Evolutionary conservation across 2,797 vertebrate species (phyloP), one percentile per base, ranked within the genome.

Genomic region (Myotis pilosus): DNA sequence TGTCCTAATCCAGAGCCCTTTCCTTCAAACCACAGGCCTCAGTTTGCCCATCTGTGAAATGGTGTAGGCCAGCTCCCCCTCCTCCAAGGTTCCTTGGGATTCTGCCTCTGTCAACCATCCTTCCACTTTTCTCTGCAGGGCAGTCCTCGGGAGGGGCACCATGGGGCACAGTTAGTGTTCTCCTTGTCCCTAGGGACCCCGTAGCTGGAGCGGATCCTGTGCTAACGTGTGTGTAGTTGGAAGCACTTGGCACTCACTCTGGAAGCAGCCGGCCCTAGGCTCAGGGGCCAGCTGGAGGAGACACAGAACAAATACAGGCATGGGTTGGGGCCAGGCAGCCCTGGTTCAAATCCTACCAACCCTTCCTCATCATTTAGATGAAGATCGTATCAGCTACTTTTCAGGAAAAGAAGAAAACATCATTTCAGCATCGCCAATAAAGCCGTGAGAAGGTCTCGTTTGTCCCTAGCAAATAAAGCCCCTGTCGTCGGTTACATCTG

Each of bases 351-450:
- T 36, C n/a, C 41, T 12, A 47, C 49, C 17, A 9, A 11, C 28
- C 17, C 66, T 60, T 91, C 8, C 72, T 85, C 47, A 0, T 38
- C 16, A 25, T 53, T 74, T 20, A 69, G 30, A 36, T 36, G 49
- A 74, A 81, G 62, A 55, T 13, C 28, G n/a, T 4, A 38, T 44
- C 9, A 60, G 44, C n/a, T 16, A 7, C 23, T 28, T 55, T 53
- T 87, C 81, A 38, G 33, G 57, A 55, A 36, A 79, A 62, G 81
- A 19, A 55, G 28, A 41, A 55, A 33, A 12, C 60, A 71, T 23
- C 38, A 49, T 55, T 44, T 47, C 19, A 25, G 1, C 1, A 7
- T 16, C 0, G 0, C 36, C 53, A 9, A 8, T n/a, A 30, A 84
- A 78, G 79, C 60, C 23, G 0, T 3, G 23, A 28, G 6, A 30